Evolutionary conservation across 2,888 invertebrate genomes (phyloP), one percentile per base, ranked within the genome.

Genomic region (Eupithecia tripunctaria): DNA sequence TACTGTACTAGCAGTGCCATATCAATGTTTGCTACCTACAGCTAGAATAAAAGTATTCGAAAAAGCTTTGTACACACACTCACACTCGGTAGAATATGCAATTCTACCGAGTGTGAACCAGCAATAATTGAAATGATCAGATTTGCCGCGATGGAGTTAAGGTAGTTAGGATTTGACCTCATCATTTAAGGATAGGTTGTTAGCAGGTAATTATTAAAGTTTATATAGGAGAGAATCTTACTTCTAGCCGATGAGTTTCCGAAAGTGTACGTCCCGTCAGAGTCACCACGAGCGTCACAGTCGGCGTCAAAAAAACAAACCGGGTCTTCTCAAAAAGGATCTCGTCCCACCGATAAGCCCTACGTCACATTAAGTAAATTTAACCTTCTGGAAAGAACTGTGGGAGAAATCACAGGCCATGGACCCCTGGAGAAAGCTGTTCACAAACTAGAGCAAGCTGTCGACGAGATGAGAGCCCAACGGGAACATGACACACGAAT

Each of bases 291-390:
- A 56, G 12, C 56, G 25, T 25, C 47, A 51, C n/a, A 2, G 21
- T 2, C 47, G 12, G 47, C 21, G 47, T 51, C 56, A 25, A 56
- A 51, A 51, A 51, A 21, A 56, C 0, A 3, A 15, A 41, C 15
- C 18, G 47, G 18, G 1, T 6, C 47, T 51, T 10, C 47, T 51
- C 10, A 56, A 56, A 5, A 1, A 56, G 5, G 10, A 56, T 25
- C 56, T 1, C 12, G 56, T 25, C 25, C 25, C 12, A 21, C 25
- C 25, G 56, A 56, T 25, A 87, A 93, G 1, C 93, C 95, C 0
- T 88, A 95, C 0, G 91, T 94, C 38, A 94, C 94, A 0, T 77
- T 88, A 8, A 93, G 92, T 87, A 93, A 91, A 76, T 94, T 94
- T 73, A 92, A 93, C 71, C 18, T 92, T 15, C 82, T 94, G 51